Base-by-base conservation (phyloP, 2,888 invertebrate genomes). In the Pheosia gnoma region DNA sequence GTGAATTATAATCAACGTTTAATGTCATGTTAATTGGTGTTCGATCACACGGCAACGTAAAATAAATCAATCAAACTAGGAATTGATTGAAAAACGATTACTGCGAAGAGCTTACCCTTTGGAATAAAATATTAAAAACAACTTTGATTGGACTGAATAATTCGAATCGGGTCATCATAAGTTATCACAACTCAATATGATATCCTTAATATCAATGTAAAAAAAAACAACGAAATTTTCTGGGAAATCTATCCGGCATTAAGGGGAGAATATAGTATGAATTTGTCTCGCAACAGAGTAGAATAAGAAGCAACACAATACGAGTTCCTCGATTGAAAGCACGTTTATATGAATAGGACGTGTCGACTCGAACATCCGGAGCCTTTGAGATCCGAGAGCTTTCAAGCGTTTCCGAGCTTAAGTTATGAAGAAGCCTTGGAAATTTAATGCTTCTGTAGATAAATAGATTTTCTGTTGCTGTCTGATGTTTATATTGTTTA, bases 341-440 rank as follows among this genome's bases (percentile, higher is more conserved):
- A 38, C 5, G n/a, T 38, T 36, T 38, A 38, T 38, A 54, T 54
- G 54, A 38, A n/a, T 38, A 11, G 38, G 54, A 11, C 38, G 11
- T 11, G 37, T 54, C 54, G 11, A 54, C 11, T 54, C 54, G 5
- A 54, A 38, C 11, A 8, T 54, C 54, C 54, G 54, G 54, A 37
- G 10, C 54, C 9, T 37, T 38, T 38, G 54, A 10, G 54, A n/a
- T 37, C 38, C 11, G 37, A 38, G 25, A 54, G 10, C n/a, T 10
- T 54, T 54, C n/a, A 54, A 5, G 10, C 51, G 51, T 54, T 10
- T 54, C 10, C 11, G 3, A 13, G 10, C 3, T 52, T 36, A 38
- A 11, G 37, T 54, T 37, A 54, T 54, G 38, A 53, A 25, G 37
- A 53, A 25, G 37, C 37, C 37, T 38, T 38, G n/a, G 38, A 9